Evolutionary conservation across 2,888 invertebrate genomes (phyloP).

Genomic region (Lithodes maja): DNA sequence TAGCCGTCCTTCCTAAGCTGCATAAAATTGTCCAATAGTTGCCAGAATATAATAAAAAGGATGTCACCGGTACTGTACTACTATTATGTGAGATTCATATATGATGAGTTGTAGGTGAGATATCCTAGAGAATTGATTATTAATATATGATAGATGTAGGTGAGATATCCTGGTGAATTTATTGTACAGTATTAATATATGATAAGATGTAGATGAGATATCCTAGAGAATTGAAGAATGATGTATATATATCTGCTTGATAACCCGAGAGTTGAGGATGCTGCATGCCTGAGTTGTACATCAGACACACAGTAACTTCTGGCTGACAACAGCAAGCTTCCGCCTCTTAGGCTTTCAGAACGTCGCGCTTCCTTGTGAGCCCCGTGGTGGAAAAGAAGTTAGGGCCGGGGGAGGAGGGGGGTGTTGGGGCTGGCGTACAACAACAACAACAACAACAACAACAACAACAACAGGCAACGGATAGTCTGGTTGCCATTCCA

Average conservation of each 20-base stretch:
- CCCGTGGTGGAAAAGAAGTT: slow-evolving; percentile 60
- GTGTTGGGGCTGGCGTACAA: slow-evolving; percentile 25
- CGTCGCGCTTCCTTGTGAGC: slow-evolving; percentile 62
- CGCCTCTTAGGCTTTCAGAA: slow-evolving; percentile 57
- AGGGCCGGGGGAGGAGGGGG: slow-evolving; percentile 38
- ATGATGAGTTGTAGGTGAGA: too few species aligned
- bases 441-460: slow-evolving; percentile 11
- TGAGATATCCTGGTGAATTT: too few species aligned
- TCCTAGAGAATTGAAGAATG: not conserved
- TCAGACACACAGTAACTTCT: not conserved
- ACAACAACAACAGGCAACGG: not conserved
- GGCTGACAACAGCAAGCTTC: slow-evolving; percentile 28
- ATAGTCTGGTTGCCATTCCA: slow-evolving; percentile 16
- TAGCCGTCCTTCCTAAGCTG: too few species aligned
- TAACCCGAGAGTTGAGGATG: not conserved
- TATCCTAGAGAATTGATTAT: too few species aligned
- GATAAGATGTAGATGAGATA: not conserved
- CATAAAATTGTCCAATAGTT: too few species aligned
- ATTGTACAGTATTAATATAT: too few species aligned
- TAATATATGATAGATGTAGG: too few species aligned
- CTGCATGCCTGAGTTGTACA: not conserved
- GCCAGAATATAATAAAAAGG: too few species aligned
- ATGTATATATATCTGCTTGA: not conserved
- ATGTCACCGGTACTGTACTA: too few species aligned
- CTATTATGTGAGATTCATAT: too few species aligned